Base-by-base conservation (phyloP, 64 coral and sea anemone species). In the Montipora capricornis region DNA sequence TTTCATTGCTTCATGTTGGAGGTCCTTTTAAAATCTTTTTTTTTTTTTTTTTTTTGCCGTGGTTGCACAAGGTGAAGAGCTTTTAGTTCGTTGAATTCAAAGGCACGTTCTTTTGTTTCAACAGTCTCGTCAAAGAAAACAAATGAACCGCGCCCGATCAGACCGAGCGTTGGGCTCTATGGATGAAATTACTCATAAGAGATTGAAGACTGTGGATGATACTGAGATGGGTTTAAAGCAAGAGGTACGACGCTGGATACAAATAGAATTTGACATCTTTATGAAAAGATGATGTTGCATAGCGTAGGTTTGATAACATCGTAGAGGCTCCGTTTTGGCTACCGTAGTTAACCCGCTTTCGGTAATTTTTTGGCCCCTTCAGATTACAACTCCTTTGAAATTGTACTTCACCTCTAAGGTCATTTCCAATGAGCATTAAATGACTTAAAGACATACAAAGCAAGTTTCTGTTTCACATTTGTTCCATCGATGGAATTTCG, bases 111-210 rank as follows among this genome's bases (percentile, higher is more conserved):
- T 47, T 71, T 7, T n/a, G 19, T 50, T 86, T 14, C 24, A 4
- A 62, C 29, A 94, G 95, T 96, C 90, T 22, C 79, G 91, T 53
- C 89, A 99, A 50, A 95, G 98, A 44, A 99, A 99, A 66, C 92
- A 99, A 46, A 94, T 99, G 92, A 99, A 99, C 70, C 92, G 89
- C 50, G 96, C 98, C 1, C 86, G 98, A 68, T 91, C 98, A 50
- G 95, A 99, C 58, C 77, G 98, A 26, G 92, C 84, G 55, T 74
- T 99, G 44, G 98, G 98, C 48, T 99, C 98, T 5, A 80, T 94
- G 78, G 98, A 96, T 53, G 98, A 99, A 78, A 90, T 52, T 6
- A 96, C 92, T 9, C 92, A 96, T 71, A 99, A 99, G 79, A 79
- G 92, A 55, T 80, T 94, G 19, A 99, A 99, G 81, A 94, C 95